Conservation (phyloP, 2,797 vertebrate species). For the Microhierax caerulescens region DNA sequence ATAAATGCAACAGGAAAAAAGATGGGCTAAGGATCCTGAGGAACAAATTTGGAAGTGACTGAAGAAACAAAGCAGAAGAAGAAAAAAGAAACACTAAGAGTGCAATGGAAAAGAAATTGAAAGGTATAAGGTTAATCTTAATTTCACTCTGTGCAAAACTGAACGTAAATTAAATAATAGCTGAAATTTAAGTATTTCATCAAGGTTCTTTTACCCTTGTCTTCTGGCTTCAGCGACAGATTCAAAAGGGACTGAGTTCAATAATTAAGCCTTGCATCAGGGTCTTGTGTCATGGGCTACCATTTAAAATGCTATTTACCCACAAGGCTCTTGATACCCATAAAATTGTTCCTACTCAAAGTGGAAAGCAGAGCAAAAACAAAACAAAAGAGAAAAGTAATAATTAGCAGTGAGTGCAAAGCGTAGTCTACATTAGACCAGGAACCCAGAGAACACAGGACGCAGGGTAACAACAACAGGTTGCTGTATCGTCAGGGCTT, state of each 20-base stretch:
- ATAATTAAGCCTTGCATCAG: neutral
- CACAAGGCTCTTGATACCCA: neutral
- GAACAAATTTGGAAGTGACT: neutral
- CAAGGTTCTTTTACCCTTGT: neutral
- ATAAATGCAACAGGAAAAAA: neutral
- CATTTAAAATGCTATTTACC: neutral
- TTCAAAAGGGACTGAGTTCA: neutral
- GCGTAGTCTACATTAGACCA: neutral
- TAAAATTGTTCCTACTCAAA: neutral
- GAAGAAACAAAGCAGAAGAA: neutral
- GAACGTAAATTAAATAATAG: neutral
- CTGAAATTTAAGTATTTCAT: neutral
- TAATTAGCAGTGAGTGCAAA: neutral
- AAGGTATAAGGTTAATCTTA: neutral
- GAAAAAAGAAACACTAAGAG: neutral
- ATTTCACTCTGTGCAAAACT: neutral
- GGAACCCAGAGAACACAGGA: neutral
- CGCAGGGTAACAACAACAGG: neutral
- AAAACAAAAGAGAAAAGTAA: neutral
- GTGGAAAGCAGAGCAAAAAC: neutral
- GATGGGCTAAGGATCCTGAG: neutral
- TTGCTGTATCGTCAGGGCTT: neutral
- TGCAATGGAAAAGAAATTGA: neutral
- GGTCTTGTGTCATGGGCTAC: neutral
- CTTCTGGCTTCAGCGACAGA: neutral